phyloP scores from a whole-genome alignment of 2,113 vertebrate genomes.

The Australoheros scitulus region DNA sequence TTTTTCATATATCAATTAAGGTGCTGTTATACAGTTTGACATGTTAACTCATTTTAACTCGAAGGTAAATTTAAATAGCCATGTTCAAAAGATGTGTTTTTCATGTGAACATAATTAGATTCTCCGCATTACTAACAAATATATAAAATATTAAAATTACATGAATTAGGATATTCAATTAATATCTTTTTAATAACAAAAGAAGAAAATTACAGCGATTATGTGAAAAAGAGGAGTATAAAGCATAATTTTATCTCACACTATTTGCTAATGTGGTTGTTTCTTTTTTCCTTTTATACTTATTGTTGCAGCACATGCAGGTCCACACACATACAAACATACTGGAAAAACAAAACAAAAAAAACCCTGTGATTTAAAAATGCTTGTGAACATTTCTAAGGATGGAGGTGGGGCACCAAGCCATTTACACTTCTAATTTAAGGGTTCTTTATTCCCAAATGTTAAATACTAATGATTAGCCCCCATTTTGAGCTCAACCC shows the following conservation, averaged over 20 bases:
- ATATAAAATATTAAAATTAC: background rate
- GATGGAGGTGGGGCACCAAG: conserved; percentile 64
- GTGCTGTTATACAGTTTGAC: background rate
- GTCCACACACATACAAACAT: conserved; percentile 37
- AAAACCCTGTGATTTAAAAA: conserved; percentile 37
- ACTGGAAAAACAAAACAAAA: conserved; percentile 1
- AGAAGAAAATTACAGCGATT: background rate
- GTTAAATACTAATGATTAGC: conserved; percentile 79
- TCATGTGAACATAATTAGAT: background rate
- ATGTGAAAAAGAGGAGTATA: background rate
- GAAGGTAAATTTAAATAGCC: background rate
- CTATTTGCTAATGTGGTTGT: background rate
- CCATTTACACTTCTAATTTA: conserved; percentile 79
- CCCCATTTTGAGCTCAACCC: conserved; percentile 76
- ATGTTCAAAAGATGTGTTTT: background rate
- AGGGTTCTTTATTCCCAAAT: conserved; percentile 74
- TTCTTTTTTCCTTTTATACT: background rate
- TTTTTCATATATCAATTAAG: background rate
- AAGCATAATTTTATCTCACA: background rate
- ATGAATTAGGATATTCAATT: background rate
- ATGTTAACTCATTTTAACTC: background rate
- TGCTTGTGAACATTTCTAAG: conserved; percentile 65
- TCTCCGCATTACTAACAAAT: background rate
- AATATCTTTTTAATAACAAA: background rate
- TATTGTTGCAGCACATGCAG: conserved; percentile 38